Conservation (phyloP, 2,113 vertebrate species). For the Oostethus manadensis region DNA sequence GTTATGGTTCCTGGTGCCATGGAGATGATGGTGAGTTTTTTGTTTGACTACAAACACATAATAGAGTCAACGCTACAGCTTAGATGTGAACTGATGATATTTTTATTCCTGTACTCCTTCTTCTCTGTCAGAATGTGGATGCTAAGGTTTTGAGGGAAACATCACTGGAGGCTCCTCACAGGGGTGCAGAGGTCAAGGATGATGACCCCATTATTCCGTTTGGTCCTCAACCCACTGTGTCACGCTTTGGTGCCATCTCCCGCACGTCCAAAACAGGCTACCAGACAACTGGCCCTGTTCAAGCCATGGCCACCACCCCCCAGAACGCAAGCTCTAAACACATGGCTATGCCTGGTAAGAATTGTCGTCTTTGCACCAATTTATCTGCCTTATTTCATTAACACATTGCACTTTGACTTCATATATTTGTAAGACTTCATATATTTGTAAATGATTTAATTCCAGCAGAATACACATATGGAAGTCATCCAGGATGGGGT, state of each 20-base stretch:
- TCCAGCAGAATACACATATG: slow-evolving; percentile 83
- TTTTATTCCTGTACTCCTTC: neutral
- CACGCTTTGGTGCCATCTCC: slow-evolving; percentile 94
- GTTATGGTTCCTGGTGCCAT: slow-evolving; percentile 78
- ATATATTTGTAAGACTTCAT: neutral
- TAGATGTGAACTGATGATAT: neutral
- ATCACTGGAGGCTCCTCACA: slow-evolving; percentile 83
- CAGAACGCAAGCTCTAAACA: slow-evolving; percentile 87
- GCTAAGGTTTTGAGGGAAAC: slow-evolving; percentile 84
- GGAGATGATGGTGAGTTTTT: slow-evolving; percentile 86
- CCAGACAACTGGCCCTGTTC: slow-evolving; percentile 84
- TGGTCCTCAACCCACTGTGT: slow-evolving; percentile 92
- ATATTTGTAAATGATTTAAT: slow-evolving; percentile 2
- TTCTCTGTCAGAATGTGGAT: slow-evolving; percentile 79
- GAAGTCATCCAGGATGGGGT: slow-evolving; percentile 84
- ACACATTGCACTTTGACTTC: neutral
- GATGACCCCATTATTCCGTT: slow-evolving; percentile 98
- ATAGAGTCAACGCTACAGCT: neutral
- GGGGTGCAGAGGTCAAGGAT: slow-evolving; percentile 83
- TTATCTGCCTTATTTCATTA: neutral
- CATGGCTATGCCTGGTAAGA: slow-evolving; percentile 79
- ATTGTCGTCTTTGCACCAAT: neutral
- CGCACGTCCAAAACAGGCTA: slow-evolving; percentile 92
- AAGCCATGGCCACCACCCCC: slow-evolving; percentile 76
- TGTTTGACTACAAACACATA: too few species aligned